Evolutionary conservation across 2,113 vertebrate genomes (phyloP), one percentile per base, ranked within the genome.

Genomic region (Vimba vimba): DNA sequence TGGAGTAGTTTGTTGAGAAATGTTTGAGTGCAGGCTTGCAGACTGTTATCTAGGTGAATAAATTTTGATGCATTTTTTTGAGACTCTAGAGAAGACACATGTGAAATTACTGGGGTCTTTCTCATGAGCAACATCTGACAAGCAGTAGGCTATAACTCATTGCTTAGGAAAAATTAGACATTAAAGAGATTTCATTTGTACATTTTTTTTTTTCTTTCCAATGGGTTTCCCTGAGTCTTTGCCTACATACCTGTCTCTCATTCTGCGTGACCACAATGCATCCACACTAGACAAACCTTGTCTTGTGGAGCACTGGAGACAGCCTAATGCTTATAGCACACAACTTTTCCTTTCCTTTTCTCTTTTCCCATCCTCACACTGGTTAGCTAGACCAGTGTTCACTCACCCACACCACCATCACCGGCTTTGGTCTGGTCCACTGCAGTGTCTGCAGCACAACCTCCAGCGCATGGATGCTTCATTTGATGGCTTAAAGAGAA

Each of bases 401-500:
- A 77, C 69, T 88, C 81, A 86, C 82, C 81, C 87, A 79, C 80
- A 88, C 84, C 64, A 80, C 75, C 5, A 7, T 77, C 75, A 55
- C 55, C 55, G 19, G 59, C 82, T 83, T 83, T 83, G 33, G 82
- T 79, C 75, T 78, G 75, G 84, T 85, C 86, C 82, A 86, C 80
- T 85, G 85, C 87, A 21, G 62, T 2, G 25, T 17, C 77, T 71
- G 85, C n/a, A 79, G 19, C 36, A 68, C 71, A 81, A 71, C 57
- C 45, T 71, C 77, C 77, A 79, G 78, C 76, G 60, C 68, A 80
- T 55, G 82, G 78, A 85, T 45, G 74, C 86, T 79, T 80, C 89
- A 79, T 84, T 89, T 88, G 86, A 87, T 77, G 86, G 80, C 91
- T 86, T 81, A 86, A 87, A 91, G 89, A 90, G 88, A 90, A 87